Evolutionary conservation across 2,113 vertebrate species (phyloP), one percentile per base, ranked within the genome.

Genomic region (Gobio gobio): DNA sequence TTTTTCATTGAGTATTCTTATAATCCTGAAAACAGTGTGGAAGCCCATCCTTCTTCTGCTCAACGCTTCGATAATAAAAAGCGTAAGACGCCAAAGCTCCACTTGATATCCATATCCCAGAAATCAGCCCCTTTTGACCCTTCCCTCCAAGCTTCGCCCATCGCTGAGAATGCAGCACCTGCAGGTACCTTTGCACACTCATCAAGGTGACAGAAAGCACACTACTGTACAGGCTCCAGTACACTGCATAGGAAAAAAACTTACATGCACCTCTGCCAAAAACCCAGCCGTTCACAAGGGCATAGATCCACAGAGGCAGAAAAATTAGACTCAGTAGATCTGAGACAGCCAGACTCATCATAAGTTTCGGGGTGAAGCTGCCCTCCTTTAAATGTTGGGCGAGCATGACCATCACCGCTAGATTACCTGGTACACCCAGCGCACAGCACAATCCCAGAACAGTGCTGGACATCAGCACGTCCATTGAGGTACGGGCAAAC

Each of bases 221-320:
- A 51, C 94, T 94, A 4, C 92, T 90, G 43, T 94, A 94, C 86
- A 95, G 89, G 89, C 90, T 93, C 82, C 91, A 92, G 87, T 95
- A 93, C 61, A 94, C 77, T 3, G 93, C 0, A 16, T 90, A 94
- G 36, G 91, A 90, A 22, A 95, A 45, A 0, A 85, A 29, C 89
- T 93, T 94, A 88, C 95, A 95, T 36, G 85, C 36, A 6, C 2
- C 4, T 0, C 86, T 4, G 20, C 92, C 93, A 78, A 95, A 92
- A 66, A 87, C 4, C 94, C 94, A 95, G 0, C 85, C 78, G 18
- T 86, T 83, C 4, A 90, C 89, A 26, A 95, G 91, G 36, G 93
- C 90, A 26, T 94, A 93, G 83, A 95, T 94, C 93, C 93, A 95
- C 1, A 95, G 3, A 0, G 94, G 94, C 85, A 95, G 87, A 45